Evolutionary conservation across 2,113 vertebrate genomes (phyloP), one percentile per base, ranked within the genome.

Genomic region (Peucedramus taeniatus): DNA sequence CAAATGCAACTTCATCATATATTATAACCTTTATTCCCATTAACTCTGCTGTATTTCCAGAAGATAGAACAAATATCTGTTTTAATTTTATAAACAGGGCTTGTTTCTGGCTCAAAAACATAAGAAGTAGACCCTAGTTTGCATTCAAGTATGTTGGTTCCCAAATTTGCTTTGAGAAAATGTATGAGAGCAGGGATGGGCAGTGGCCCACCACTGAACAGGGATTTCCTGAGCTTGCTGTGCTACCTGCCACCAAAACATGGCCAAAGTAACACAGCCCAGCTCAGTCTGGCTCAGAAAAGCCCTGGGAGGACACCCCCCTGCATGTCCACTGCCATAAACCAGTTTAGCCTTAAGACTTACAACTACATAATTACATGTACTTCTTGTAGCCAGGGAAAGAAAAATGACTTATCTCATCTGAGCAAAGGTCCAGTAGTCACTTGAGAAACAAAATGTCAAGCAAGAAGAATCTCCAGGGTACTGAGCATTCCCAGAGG

Each of bases 401-500:
- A 81, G 88, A 83, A 75, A 93, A 93, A 90, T 35, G 0, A 92
- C 9, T 88, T 88, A 72, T 90, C 56, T 92, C 82, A 59, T 90
- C 64, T 84, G 56, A 92, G 72, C 72, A 91, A 93, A 91, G 66
- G 81, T 61, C 11, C 51, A 79, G 54, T 72, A 68, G 86, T 96
- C 94, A 91, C 94, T 91, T 90, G 70, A 97, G 96, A 83, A 97
- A 92, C 75, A 95, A 94, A 97, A 96, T 90, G 97, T 97, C 96
- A 94, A 80, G 85, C 37, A 89, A 92, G 94, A 95, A 83, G 91
- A 66, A 70, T 91, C 91, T 96, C 92, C 94, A 95, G 96, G 93
- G 49, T 84, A 93, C 85, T 53, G 83, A 94, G 70, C 93, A 96
- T 95, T 98, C 98, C 97, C 98, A 97, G 94, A 97, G 97, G 98